phyloP scores from a whole-genome alignment of 2,797 vertebrate genomes.

The Pangasius sanitwongsei region DNA sequence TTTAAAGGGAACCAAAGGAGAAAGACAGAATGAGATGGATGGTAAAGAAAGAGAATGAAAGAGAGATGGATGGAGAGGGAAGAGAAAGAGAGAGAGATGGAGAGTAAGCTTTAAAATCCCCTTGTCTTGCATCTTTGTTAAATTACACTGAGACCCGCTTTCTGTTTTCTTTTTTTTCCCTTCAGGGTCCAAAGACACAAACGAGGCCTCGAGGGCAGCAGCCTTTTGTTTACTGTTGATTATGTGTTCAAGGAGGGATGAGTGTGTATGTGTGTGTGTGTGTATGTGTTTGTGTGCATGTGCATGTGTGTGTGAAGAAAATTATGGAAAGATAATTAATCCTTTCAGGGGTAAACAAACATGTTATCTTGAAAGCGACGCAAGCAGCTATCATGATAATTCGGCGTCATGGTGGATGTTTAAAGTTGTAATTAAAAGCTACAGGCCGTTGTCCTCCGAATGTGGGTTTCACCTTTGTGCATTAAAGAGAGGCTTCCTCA shows the following conservation, averaged over 20 bases:
- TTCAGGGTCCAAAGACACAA: constrained; percentile 52
- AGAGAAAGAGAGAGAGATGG: background rate
- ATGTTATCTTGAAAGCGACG: constrained; percentile 60
- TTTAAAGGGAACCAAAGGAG: background rate
- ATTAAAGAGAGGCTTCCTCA: constrained; percentile 27
- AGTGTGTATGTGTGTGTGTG: background rate
- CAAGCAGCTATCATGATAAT: constrained; percentile 60
- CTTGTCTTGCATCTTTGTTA: constrained; percentile 5
- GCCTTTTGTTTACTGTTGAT: constrained; percentile 47
- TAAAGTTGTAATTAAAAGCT: constrained; percentile 66
- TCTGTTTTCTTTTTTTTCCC: constrained; percentile 14
- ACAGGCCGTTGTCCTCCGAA: constrained; percentile 50
- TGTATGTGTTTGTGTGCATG: background rate
- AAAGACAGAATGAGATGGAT: background rate
- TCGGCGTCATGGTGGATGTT: constrained; percentile 54
- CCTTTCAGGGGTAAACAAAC: constrained; percentile 68
- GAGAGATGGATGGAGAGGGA: background rate
- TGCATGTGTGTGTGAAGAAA: constrained; percentile 7
- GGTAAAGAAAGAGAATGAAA: background rate
- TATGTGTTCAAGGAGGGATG: constrained; percentile 2
- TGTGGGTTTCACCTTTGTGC: constrained; percentile 37
- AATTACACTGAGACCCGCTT: constrained; percentile 28
- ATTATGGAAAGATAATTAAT: constrained; percentile 66
- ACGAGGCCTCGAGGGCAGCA: constrained; percentile 35
- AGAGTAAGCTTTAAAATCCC: constrained; percentile 24